Base-by-base conservation (phyloP, 2,888 invertebrate species). In the Agonopterix alstromeriana region DNA sequence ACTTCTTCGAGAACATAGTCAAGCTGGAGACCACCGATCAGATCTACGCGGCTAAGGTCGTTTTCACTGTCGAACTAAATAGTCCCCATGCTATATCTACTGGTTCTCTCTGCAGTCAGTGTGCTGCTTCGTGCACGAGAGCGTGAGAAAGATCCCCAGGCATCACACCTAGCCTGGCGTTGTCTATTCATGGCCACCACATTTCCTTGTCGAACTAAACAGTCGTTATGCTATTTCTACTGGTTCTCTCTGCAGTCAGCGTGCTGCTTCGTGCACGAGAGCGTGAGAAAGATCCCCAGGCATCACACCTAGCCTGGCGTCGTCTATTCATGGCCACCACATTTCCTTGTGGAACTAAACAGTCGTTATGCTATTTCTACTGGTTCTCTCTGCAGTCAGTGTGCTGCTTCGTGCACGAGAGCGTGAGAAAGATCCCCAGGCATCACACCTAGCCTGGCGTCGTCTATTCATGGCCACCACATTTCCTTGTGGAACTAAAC, bases 1-100 rank as follows among this genome's bases (percentile, higher is more conserved):
- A 94, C 71, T 95, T 94, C 69, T 90, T 95, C 60, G 68, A 84
- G 36, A 90, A 92, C 53, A 92, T 96, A 72, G 81, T 89, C 2
- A 93, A 94, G 53, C 82, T 95, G 41, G 87, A 91, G 43, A 90
- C 93, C 0, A 90, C 90, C 0, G 82, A 91, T 0, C 83, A 91
- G 27, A 77, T 93, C 10, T 90, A 94, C 4, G 67, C 82, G 0
- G 90, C 93, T 8, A 92, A 95, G 77, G 95, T 96, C 48, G 88
- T 89, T 9, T 42, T 11, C n/a, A 14, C 3, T 27, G 9, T 14
- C n/a, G 5, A 10, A 10, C 38, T 43, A 12, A 17, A 17, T 17
- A 17, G 3, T 17, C 17, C 3, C 3, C 17, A 2, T 17, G 17
- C 17, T 3, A n/a, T 8, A 3, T 8, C 17, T 36, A 2, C 2